Evolutionary conservation across 2,113 vertebrate genomes (phyloP).

Genomic region (Thalassarche chlororhynchos): DNA sequence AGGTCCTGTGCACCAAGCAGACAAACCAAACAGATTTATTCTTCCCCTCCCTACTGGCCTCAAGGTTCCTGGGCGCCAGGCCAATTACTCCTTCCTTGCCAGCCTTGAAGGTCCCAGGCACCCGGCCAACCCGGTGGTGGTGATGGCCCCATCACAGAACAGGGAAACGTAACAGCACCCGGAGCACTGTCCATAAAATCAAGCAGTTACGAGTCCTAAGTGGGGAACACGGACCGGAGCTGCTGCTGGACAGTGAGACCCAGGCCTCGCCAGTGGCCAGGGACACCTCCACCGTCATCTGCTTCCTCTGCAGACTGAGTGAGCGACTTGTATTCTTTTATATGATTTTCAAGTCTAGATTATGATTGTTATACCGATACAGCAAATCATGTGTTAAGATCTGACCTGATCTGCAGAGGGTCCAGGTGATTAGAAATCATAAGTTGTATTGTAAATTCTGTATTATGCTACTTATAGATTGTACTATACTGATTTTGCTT

Average conservation of each 20-base stretch:
- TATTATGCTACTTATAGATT: not conserved
- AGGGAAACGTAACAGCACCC: not conserved
- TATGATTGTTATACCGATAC: not conserved
- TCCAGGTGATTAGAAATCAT: not conserved
- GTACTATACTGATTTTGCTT: not conserved
- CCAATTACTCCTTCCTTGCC: accelerated
- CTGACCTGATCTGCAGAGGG: not conserved
- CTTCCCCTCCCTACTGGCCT: not conserved
- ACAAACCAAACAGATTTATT: not conserved
- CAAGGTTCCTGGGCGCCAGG: not conserved
- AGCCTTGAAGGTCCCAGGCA: not conserved
- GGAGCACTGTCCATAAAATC: not conserved
- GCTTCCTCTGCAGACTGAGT: not conserved
- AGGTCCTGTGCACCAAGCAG: not conserved
- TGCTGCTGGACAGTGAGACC: not conserved
- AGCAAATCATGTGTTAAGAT: not conserved
- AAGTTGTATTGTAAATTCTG: not conserved
- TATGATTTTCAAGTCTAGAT: not conserved
- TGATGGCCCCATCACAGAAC: not conserved
- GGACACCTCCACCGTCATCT: accelerated
- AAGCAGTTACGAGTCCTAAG: not conserved
- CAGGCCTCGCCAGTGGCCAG: accelerated
- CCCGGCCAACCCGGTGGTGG: accelerated
- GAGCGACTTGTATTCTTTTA: not conserved
- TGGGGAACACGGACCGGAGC: not conserved